Evolutionary conservation across 2,797 vertebrate species (phyloP).

Genomic region (Danio aesculapii): DNA sequence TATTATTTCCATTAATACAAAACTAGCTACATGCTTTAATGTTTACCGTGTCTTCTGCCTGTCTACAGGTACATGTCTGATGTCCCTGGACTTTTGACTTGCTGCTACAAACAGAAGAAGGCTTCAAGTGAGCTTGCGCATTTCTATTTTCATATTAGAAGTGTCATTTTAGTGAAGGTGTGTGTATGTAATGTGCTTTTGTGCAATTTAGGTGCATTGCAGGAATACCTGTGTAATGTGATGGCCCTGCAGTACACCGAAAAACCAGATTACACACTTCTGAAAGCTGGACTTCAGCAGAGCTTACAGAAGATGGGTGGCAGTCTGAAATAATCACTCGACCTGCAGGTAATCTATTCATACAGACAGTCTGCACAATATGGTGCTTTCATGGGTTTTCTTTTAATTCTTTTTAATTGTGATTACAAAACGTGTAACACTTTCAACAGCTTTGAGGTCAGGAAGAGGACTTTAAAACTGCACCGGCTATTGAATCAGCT

Average conservation of each 20-base stretch:
- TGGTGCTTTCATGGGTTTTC: too few species aligned
- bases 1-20: neutral
- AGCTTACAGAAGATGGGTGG: constrained; percentile 70
- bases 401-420: neutral
- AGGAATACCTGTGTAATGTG: constrained; percentile 72
- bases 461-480: neutral
- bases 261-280: constrained; percentile 74
- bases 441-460: neutral
- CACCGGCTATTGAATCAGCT: too few species aligned
- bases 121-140: constrained; percentile 70
- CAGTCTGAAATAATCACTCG: constrained; percentile 65
- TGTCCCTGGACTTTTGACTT: constrained; percentile 70
- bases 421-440: neutral
- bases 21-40: neutral
- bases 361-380: neutral
- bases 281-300: constrained; percentile 67
- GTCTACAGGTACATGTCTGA: constrained; percentile 73
- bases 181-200: neutral
- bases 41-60: neutral
- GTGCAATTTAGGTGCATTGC: constrained; percentile 69
- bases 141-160: neutral
- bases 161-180: neutral
- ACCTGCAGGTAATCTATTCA: constrained; percentile 59
- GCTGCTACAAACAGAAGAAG: constrained; percentile 74
- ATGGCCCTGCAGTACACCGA: constrained; percentile 78